Conservation (phyloP, 2,797 vertebrate species). For the Salmo trutta region DNA sequence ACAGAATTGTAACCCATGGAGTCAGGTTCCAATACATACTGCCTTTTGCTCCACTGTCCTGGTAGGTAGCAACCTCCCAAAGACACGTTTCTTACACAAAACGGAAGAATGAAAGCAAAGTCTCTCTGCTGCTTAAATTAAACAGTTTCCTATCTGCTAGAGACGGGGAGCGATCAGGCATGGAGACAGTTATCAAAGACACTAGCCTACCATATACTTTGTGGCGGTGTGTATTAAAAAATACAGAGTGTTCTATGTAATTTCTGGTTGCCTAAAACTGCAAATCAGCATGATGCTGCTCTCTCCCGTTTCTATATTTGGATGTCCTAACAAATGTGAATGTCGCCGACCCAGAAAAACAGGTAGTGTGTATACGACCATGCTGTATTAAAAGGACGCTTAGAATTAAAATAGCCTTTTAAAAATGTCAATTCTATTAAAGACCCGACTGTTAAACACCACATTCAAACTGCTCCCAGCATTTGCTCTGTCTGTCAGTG, state of each 20-base stretch:
- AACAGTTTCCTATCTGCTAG: constrained; percentile 60
- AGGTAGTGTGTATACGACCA: constrained; percentile 57
- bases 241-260: constrained; percentile 74
- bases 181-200: constrained; percentile 76
- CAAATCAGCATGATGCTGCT: constrained; percentile 72
- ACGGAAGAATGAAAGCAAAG: constrained; percentile 48
- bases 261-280: constrained; percentile 77
- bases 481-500: constrained; percentile 13
- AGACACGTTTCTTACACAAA: constrained; percentile 43
- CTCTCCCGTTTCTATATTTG: constrained; percentile 72
- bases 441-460: not conserved
- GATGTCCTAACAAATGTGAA: constrained; percentile 65
- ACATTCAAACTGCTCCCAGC: not conserved
- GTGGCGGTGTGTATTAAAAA: constrained; percentile 78
- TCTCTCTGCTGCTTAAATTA: constrained; percentile 49
- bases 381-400: constrained; percentile 12
- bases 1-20: too few species aligned
- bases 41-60: not conserved
- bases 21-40: not conserved
- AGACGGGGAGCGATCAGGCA: constrained; percentile 73
- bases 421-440: not conserved
- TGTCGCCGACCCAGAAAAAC: constrained; percentile 61
- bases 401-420: constrained; percentile 6
- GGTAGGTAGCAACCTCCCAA: not conserved
- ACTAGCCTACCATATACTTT: constrained; percentile 75